These are phyloP conservation scores for Tanypteryx hageni DNA, from an alignment of 2,888 invertebrate genomes.

Conservation along the genomic window DNA sequence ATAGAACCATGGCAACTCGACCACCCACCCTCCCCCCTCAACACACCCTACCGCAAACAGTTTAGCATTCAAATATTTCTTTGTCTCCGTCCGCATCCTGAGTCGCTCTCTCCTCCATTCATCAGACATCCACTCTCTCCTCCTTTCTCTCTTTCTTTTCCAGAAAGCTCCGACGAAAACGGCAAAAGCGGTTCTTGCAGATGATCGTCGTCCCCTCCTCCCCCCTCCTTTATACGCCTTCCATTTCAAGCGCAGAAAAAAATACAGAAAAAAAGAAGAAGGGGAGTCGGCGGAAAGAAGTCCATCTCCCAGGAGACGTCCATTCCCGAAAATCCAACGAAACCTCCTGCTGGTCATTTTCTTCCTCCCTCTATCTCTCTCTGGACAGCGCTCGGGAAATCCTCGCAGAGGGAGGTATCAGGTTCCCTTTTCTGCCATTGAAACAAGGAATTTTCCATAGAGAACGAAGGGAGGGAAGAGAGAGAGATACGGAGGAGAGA, in stretches of 20 bases:
- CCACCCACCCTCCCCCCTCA: too few species aligned
- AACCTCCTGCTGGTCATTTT: neutral
- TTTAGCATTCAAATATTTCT: conserved; percentile 55
- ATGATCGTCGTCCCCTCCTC: neutral
- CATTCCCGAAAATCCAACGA: conserved; percentile 14
- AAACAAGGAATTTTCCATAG: conserved; percentile 6
- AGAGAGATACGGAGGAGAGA: neutral
- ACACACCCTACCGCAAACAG: conserved; percentile 37
- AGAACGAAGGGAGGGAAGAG: neutral
- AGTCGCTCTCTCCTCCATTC: neutral
- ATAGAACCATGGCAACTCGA: neutral
- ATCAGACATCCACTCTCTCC: neutral
- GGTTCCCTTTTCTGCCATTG: neutral
- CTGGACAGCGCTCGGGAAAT: neutral
- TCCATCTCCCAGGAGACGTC: neutral
- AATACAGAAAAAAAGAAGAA: too few species aligned
- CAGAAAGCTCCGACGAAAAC: neutral
- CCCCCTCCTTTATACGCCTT: neutral
- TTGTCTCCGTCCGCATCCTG: neutral
- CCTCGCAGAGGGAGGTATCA: neutral
- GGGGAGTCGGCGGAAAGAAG: neutral
- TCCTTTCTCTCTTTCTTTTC: neutral
- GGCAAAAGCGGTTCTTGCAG: neutral
- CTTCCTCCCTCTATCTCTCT: neutral
- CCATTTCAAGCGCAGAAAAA: neutral